Evolutionary conservation across 2,113 vertebrate genomes (phyloP).

Genomic region (Syrmaticus mikado): DNA sequence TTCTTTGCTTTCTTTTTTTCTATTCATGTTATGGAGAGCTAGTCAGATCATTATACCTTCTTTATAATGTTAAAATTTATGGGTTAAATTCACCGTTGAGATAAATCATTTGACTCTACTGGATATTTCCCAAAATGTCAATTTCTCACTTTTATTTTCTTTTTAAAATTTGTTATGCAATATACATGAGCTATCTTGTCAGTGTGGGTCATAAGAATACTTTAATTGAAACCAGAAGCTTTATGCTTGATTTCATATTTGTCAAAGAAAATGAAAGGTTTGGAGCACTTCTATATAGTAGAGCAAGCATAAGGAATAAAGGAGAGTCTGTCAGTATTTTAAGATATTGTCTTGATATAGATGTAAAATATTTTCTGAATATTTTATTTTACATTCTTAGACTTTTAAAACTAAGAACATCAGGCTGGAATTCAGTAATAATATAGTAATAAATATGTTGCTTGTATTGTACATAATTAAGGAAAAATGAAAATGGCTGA

Average conservation of each 20-base stretch:
- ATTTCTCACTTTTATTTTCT: background rate
- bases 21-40: background rate
- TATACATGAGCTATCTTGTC: background rate
- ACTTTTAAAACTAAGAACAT: background rate
- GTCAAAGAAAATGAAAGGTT: background rate
- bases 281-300: background rate
- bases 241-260: background rate
- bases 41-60: background rate
- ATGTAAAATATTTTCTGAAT: background rate
- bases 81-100: background rate
- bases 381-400: background rate
- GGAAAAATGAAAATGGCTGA: background rate
- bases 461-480: background rate
- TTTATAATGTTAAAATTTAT: background rate
- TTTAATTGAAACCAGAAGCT: background rate
- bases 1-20: background rate
- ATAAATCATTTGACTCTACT: background rate
- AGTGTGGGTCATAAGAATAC: background rate
- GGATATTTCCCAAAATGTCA: background rate
- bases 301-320: background rate
- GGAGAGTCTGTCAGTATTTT: background rate
- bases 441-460: background rate
- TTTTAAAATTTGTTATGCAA: background rate
- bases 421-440: background rate
- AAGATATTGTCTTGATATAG: background rate